Percentiles rank a stretch among this genome's conserved stretches.
These are phyloP conservation scores for Ligdia adustata DNA, from an alignment of 2,888 invertebrate species.

Conservation along the genomic window DNA sequence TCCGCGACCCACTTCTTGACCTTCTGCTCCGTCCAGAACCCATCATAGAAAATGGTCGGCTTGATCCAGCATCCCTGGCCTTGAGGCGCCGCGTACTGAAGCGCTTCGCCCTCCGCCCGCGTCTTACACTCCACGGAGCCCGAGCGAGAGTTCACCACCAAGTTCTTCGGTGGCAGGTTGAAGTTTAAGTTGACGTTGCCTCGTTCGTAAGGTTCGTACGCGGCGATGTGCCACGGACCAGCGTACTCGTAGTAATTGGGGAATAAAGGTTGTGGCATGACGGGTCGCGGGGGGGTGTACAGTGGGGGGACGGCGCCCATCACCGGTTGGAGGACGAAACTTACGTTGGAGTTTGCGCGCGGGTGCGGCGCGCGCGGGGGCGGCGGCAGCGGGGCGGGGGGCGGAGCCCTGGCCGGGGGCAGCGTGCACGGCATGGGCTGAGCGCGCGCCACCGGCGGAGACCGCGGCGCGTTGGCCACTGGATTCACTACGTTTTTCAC, in stretches of 20 bases:
- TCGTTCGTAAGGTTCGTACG: conserved; percentile 66
- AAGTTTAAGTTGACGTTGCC: conserved; percentile 74
- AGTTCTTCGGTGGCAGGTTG: conserved; percentile 71
- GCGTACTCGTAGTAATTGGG: conserved; percentile 72
- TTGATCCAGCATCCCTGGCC: conserved; percentile 76
- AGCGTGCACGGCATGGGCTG: conserved; percentile 36
- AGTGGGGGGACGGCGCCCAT: conserved; percentile 60
- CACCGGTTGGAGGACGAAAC: conserved; percentile 73
- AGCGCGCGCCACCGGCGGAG: conserved; percentile 35
- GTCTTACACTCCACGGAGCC: conserved; percentile 55
- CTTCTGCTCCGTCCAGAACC: conserved; percentile 82
- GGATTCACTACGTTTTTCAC: conserved; percentile 31
- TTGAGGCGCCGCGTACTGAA: conserved; percentile 56
- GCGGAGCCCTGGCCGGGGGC: conserved; percentile 51
- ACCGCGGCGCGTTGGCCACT: conserved; percentile 29
- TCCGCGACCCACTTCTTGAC: conserved; percentile 81
- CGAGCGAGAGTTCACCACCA: conserved; percentile 64
- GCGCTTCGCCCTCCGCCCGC: conserved; percentile 51
- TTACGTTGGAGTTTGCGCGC: conserved; percentile 70
- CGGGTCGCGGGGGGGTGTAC: conserved; percentile 54
- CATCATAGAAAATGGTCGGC: conserved; percentile 79
- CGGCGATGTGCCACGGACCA: conserved; percentile 73
- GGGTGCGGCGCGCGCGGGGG: conserved; percentile 39
- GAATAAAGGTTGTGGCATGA: conserved; percentile 49
- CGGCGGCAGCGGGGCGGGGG: conserved; percentile 35